phyloP scores from a whole-genome alignment of 2,113 vertebrate species.

The Geothlypis trichas region DNA sequence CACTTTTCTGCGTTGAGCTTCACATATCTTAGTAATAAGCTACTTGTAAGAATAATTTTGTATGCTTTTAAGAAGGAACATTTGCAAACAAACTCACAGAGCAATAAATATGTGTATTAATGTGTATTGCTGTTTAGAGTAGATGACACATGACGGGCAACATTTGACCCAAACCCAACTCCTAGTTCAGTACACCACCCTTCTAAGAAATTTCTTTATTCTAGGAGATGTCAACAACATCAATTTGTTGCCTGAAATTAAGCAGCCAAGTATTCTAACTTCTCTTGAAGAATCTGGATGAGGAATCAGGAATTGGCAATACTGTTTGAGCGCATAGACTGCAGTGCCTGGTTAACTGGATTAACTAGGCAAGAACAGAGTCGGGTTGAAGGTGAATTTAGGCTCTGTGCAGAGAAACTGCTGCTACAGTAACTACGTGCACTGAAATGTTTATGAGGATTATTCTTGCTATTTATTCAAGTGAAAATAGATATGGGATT shows the following conservation, averaged over 20 bases:
- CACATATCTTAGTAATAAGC: background rate
- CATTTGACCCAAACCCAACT: background rate
- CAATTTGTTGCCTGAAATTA: background rate
- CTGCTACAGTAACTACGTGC: background rate
- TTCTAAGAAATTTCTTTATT: background rate
- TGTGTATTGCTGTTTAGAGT: background rate
- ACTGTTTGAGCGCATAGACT: background rate
- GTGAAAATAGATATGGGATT: background rate
- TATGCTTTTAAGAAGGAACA: background rate
- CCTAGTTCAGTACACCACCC: background rate
- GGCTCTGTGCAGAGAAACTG: background rate
- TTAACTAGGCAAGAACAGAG: background rate
- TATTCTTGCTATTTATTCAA: background rate
- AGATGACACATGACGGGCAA: background rate
- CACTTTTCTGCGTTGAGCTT: background rate
- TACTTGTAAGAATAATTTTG: background rate
- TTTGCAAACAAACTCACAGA: background rate
- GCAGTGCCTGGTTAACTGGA: background rate
- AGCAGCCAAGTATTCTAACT: background rate
- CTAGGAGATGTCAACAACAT: background rate
- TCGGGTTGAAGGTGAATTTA: background rate
- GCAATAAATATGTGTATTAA: background rate
- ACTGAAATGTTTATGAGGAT: background rate
- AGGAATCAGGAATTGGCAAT: background rate
- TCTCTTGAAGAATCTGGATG: background rate